Evolutionary conservation across 2,797 vertebrate species (phyloP), one percentile per base, ranked within the genome.

Genomic region (Peromyscus melanophrys): DNA sequence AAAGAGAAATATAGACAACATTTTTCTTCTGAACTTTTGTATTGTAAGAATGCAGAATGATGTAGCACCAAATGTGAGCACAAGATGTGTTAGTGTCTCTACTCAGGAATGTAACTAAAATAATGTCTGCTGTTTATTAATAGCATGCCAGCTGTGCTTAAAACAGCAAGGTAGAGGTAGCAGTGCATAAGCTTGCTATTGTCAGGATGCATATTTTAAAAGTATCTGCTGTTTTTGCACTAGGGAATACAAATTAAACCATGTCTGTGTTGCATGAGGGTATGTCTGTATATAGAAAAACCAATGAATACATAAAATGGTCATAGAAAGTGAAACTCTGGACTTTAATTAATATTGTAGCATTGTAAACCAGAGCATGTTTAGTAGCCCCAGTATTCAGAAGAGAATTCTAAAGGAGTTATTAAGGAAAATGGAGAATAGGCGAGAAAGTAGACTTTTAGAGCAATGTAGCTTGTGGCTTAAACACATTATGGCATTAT

Each of bases 81-180:
- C 69, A 73, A 84, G 85, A 98, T 96, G 96, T 97, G 75, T 97
- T 52, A 80, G 16, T 71, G 77, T 95, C 34, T 86, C 9, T 82
- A 75, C 89, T 97, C 73, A 96, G 59, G 77, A 75, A 97, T 92
- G n/a, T 23, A 96, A 34, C 89, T 90, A 92, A 96, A 94, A 97
- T 31, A 96, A n/a, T 61, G 73, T 52, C 80, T 96, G 95, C 12
- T 10, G 34, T 96, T 95, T 98, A 98, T 98, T 92, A 73, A 93
- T 96, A 95, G 94, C 95, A 93, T 92, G 63, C 9, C 89, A 96
- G 14, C 65, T 98, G 78, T 49, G 81, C 93, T 97, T 92, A 81
- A 67, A 95, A 94, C 93, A 13, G 82, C 57, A 6, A 88, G 29
- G 73, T 71, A 86, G 76, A 95, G 34, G 0, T 95, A 94, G 85